Conservation (phyloP, 2,113 vertebrate species). For the Poecilia latipinna region DNA sequence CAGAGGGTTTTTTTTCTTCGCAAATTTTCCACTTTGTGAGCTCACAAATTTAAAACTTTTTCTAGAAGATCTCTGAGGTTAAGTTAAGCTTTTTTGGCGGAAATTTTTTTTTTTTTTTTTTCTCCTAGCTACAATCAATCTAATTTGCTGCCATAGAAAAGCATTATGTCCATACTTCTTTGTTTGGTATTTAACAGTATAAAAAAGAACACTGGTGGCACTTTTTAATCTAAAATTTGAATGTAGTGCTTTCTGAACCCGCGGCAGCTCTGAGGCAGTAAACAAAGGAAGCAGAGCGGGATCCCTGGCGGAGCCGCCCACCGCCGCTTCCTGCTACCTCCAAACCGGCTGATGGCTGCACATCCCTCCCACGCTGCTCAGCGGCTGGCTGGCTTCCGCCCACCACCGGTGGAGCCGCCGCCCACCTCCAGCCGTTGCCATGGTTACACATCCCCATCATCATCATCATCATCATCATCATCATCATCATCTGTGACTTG, state of each 20-base stretch:
- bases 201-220: not conserved
- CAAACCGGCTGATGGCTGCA: conserved; percentile 73
- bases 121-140: too few species aligned
- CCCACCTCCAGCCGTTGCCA: conserved; percentile 74
- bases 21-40: too few species aligned
- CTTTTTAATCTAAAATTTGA: conserved; percentile 26
- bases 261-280: conserved; percentile 25
- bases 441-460: conserved; percentile 75
- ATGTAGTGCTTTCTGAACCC: conserved; percentile 3
- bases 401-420: conserved; percentile 74
- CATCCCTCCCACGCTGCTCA: conserved; percentile 76
- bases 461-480: conserved; percentile 32
- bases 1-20: too few species aligned
- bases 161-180: too few species aligned
- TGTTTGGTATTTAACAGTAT: too few species aligned
- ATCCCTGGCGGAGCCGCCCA: conserved; percentile 62
- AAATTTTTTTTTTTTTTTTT: too few species aligned
- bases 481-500: conserved; percentile 70
- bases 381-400: conserved; percentile 72
- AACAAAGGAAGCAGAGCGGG: conserved; percentile 53
- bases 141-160: too few species aligned
- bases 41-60: too few species aligned
- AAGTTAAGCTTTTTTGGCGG: too few species aligned
- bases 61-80: too few species aligned
- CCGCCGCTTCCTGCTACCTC: conserved; percentile 71